Base-by-base conservation (phyloP, 2,797 vertebrate genomes). In the Peromyscus aztecus region DNA sequence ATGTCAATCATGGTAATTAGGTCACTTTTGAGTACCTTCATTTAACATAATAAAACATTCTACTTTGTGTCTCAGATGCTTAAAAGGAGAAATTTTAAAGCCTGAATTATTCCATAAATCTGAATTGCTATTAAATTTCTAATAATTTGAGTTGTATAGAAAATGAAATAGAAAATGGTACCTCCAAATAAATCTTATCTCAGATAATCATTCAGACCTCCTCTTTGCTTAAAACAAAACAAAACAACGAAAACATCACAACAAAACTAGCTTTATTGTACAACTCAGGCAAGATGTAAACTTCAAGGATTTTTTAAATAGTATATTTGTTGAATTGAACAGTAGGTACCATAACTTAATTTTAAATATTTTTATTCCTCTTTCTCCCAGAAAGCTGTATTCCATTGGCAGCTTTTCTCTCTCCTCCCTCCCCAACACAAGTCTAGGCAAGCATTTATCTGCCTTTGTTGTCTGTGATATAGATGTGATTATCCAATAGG, bases 1-100 rank as follows among this genome's bases (percentile, higher is more conserved):
- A 95, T 94, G 9, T 43, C 63, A 96, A 67, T 76, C 40, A 43
- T 2, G 1, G 98, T 59, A 84, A 49, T 69, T 93, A 40, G 96
- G 92, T 89, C 23, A 75, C 78, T 92, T 94, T 61, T 43, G 59
- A 82, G 55, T 59, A 75, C 57, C n/a, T 11, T 89, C 21, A 87
- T 80, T 85, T 95, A 69, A 85, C 13, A n/a, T 78, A 40, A 59
- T 73, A 46, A 78, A 63, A 57, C 52, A 6, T 57, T 27, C 78
- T 24, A 2, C 31, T 85, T 92, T 93, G 19, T 71, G 57, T 34
- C 24, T 77, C 63, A 85, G 13, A 46, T 55, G 86, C 87, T 84
- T 84, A 52, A 71, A 59, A 52, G 16, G 37, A 14, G 6, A 90
- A 34, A 17, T 21, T 43, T 52, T 21, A 71, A 94, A 83, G 69